These are phyloP conservation scores for Gobius niger DNA, from an alignment of 2,113 vertebrate genomes.

Conservation along the genomic window DNA sequence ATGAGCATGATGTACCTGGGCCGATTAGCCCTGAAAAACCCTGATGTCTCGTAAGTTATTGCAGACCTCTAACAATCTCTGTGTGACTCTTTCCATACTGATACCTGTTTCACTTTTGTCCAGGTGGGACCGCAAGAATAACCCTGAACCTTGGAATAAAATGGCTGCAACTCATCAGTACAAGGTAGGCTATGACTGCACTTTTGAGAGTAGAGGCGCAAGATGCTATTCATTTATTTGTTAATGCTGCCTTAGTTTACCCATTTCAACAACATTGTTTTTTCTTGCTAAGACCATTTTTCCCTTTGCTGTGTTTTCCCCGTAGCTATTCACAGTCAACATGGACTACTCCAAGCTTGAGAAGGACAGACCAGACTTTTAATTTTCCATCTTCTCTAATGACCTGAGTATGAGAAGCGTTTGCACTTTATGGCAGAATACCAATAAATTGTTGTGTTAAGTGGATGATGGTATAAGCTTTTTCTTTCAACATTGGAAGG, in stretches of 20 bases:
- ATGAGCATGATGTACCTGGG: constrained; percentile 82
- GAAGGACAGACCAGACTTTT: constrained; percentile 93
- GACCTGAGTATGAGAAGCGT: background rate
- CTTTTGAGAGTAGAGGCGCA: too few species aligned
- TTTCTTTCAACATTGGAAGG: constrained; percentile 26
- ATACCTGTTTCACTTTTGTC: constrained; percentile 19
- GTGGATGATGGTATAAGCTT: constrained; percentile 9
- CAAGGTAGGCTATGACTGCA: constrained; percentile 79
- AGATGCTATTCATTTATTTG: too few species aligned
- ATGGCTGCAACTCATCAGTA: constrained; percentile 84
- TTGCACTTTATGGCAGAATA: constrained; percentile 44
- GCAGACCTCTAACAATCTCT: background rate
- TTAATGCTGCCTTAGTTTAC: background rate
- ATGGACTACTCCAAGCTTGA: constrained; percentile 91
- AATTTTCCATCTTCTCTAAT: constrained; percentile 37
- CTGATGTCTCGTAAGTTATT: constrained; percentile 84
- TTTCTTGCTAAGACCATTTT: constrained; percentile 18
- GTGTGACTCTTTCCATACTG: background rate
- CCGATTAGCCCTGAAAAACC: constrained; percentile 85
- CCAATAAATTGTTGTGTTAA: constrained; percentile 23
- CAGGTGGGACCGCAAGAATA: constrained; percentile 94
- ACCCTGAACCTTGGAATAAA: constrained; percentile 95
- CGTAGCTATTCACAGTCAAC: constrained; percentile 84
- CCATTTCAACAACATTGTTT: constrained; percentile 20
- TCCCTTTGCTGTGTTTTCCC: constrained; percentile 21